Base-by-base conservation (phyloP, 2,888 invertebrate species). In the Alentia gelatinosa region DNA sequence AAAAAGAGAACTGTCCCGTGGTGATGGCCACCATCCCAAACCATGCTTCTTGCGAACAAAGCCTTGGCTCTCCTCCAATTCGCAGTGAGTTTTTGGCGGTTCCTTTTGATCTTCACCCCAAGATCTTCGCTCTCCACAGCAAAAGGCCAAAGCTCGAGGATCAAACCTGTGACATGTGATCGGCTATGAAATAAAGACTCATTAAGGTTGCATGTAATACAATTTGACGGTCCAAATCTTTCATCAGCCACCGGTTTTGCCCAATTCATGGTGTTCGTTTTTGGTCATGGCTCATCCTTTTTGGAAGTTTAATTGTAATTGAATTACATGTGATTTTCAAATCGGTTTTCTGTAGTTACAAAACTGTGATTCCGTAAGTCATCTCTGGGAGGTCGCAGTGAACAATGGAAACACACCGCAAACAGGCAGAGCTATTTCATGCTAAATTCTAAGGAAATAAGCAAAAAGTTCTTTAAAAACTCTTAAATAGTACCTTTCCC, bases 241-340 rank as follows among this genome's bases (percentile, higher is more conserved):
- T 26, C 68, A 68, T 68, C 68, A 68, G 33, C 23, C 68, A 68
- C 23, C 33, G 68, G 30, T 68, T 68, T 68, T 68, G 68, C 4
- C 1, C 56, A 26, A 68, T n/a, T 56, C 3, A 56, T 56, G n/a
- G 47, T 47, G 7, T n/a, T 68, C 26, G 23, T 68, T 68, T 68
- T 68, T 68, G 30, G 12, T 56, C 56, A 19, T 56, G 56, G 23
- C 56, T 3, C n/a, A 1, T 56, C 56, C 19, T 56, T 56, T 19
- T 56, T 30, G 68, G 68, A 68, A 68, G n/a, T n/a, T 68, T 30
- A 30, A 68, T 68, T 68, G 68, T 68, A 68, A 68, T 68, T 68
- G 68, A 68, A 68, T 68, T 68, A 68, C 26, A 15, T 1, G 30
- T 5, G 68, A 68, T 19, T 19, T 47, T 19, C 47, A 7, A 7